These are phyloP conservation scores for Rhaphigaster nebulosa DNA, from an alignment of 2,888 invertebrate genomes.

Conservation along the genomic window DNA sequence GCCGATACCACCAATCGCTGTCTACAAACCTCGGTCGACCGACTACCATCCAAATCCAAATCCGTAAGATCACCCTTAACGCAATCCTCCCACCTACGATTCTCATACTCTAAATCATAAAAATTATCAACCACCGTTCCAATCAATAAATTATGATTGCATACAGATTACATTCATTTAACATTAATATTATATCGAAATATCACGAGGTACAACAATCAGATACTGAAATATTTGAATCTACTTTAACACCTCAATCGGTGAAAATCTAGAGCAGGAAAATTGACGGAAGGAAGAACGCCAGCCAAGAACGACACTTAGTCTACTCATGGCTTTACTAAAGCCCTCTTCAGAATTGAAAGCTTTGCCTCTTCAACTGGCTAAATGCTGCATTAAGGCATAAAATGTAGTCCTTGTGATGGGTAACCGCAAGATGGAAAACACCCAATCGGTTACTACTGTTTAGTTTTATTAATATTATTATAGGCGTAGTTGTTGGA, in stretches of 20 bases:
- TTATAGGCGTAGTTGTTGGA: not conserved
- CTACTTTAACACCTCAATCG: not conserved
- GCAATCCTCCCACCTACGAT: too few relatives aligned
- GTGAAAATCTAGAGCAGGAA: not conserved
- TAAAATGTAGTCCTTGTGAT: not conserved
- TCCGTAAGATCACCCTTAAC: too few relatives aligned
- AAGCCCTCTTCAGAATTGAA: not conserved
- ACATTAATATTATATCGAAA: too few relatives aligned
- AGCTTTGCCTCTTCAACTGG: not conserved
- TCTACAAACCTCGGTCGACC: too few relatives aligned
- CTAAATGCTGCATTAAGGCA: conserved; percentile 2
- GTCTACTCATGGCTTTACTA: not conserved
- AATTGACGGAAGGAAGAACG: not conserved
- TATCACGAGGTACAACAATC: too few relatives aligned
- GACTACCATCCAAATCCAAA: too few relatives aligned
- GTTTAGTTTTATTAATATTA: not conserved
- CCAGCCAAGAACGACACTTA: not conserved
- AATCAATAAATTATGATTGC: too few relatives aligned
- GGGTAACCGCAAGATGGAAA: not conserved
- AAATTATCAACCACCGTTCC: too few relatives aligned
- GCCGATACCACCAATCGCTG: too few relatives aligned
- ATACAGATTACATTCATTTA: too few relatives aligned
- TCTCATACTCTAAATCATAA: too few relatives aligned
- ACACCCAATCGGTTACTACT: not conserved
- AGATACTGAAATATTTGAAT: not conserved